A percentile compares a stretch with the other conserved stretches of the same genome.
Evolutionary conservation across 2,888 invertebrate species (phyloP).

Genomic region (Phengaris arion): DNA sequence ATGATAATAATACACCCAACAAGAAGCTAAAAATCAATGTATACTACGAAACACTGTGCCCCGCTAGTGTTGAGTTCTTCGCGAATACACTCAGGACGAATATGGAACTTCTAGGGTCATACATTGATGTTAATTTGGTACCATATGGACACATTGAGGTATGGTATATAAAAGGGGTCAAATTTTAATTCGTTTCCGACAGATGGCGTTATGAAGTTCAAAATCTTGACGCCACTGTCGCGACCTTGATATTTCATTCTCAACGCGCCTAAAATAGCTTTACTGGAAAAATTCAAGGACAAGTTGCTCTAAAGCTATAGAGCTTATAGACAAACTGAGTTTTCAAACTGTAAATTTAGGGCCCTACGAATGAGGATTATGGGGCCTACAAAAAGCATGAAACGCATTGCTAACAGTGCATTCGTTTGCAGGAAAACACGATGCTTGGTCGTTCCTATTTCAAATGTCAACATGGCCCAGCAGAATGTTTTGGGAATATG

Average conservation of each 20-base stretch:
- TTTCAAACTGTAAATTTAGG: too few relatives aligned
- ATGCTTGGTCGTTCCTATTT: slow-evolving; percentile 60
- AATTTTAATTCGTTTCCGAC: too few relatives aligned
- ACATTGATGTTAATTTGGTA: slow-evolving; percentile 83
- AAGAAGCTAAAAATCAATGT: slow-evolving; percentile 56
- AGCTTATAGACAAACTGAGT: too few relatives aligned
- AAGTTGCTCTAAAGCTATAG: too few relatives aligned
- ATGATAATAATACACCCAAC: slow-evolving; percentile 28
- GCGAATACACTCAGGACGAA: slow-evolving; percentile 82
- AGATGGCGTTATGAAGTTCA: too few relatives aligned
- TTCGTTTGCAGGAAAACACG: slow-evolving; percentile 45
- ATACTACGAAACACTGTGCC: slow-evolving; percentile 89
- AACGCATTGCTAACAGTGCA: not conserved
- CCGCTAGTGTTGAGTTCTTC: slow-evolving; percentile 87
- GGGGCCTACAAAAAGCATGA: too few relatives aligned
- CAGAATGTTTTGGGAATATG: slow-evolving; percentile 88
- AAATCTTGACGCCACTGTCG: too few relatives aligned
- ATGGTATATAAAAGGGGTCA: not conserved
- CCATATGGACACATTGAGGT: slow-evolving; percentile 87
- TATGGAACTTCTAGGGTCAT: slow-evolving; percentile 77
- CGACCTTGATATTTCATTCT: too few relatives aligned
- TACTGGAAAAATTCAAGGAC: too few relatives aligned
- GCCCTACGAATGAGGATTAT: too few relatives aligned
- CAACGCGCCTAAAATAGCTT: too few relatives aligned
- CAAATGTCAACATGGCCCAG: slow-evolving; percentile 85